A percentile compares a stretch with the other conserved stretches of the same genome.
These are phyloP conservation scores for Pachyseris speciosa DNA, from an alignment of 64 coral and sea anemone species.

Conservation along the genomic window DNA sequence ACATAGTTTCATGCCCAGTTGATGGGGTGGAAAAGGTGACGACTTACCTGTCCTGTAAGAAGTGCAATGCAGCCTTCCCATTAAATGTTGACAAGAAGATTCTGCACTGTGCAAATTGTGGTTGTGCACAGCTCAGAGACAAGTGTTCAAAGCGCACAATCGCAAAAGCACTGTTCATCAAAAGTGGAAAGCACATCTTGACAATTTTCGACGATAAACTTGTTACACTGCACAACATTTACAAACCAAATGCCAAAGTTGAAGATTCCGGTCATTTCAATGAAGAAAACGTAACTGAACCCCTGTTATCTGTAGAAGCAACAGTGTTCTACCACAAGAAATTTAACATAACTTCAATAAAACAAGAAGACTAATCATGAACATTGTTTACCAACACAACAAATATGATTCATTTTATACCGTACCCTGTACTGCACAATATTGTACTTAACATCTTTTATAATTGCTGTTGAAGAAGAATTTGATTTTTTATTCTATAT, in stretches of 20 bases:
- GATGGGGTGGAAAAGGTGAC: conserved; percentile 42
- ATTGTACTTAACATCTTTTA: too few relatives aligned
- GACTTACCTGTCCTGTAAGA: conserved; percentile 28
- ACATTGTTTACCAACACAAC: too few relatives aligned
- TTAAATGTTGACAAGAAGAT: conserved; percentile 24
- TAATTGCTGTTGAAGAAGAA: too few relatives aligned
- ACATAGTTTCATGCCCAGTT: conserved; percentile 34
- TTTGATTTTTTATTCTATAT: too few relatives aligned
- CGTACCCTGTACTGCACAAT: too few relatives aligned
- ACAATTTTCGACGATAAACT: conserved; percentile 11
- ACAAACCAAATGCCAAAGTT: neutral
- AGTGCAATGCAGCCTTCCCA: conserved; percentile 20
- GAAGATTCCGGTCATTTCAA: neutral
- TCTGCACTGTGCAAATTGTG: conserved; percentile 18
- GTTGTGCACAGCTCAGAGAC: conserved; percentile 12
- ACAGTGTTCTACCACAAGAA: neutral
- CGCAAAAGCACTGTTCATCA: conserved; percentile 7
- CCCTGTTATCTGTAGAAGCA: conserved; percentile 4
- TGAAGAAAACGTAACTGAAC: neutral
- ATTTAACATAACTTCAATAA: neutral
- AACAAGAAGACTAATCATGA: neutral
- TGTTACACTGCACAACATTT: conserved; percentile 8
- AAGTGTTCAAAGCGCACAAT: conserved; percentile 13
- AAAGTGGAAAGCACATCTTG: conserved; percentile 8
- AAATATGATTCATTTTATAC: too few relatives aligned